Percentiles rank a stretch among this genome's conserved stretches.
phyloP scores from a whole-genome alignment of 2,888 invertebrate genomes.

The Thecophora atra region DNA sequence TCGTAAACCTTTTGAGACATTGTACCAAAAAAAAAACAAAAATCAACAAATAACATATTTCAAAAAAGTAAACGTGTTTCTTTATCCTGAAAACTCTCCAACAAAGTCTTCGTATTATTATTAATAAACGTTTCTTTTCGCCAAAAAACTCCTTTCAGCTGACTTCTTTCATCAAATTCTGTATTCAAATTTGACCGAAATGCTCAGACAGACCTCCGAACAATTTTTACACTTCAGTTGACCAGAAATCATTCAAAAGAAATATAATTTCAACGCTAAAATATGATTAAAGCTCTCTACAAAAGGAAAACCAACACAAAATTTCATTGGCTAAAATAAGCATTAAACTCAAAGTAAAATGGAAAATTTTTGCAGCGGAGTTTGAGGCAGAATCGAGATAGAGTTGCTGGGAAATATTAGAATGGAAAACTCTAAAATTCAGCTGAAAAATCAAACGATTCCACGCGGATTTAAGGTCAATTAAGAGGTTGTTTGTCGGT shows the following conservation, averaged over 20 bases:
- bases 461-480: neutral
- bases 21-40: no score
- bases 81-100: no score
- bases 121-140: no score
- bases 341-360: neutral
- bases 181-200: conserved; percentile 14
- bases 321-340: conserved; percentile 10
- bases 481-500: conserved; percentile 1
- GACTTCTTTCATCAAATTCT: neutral
- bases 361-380: neutral
- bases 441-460: conserved; percentile 15
- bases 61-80: no score
- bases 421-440: conserved; percentile 24
- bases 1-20: no score
- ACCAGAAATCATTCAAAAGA: conserved; percentile 30
- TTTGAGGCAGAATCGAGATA: neutral
- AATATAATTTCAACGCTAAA: conserved; percentile 16
- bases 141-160: no score
- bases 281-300: conserved; percentile 28
- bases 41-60: no score
- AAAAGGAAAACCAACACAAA: neutral
- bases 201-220: conserved; percentile 23
- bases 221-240: conserved; percentile 30
- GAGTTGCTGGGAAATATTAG: conserved; percentile 3
- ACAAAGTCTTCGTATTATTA: no score